Conservation (phyloP, 30 jellyfish, hydroid and myxozoan genomes). For the Thelohanellus kitauei region DNA sequence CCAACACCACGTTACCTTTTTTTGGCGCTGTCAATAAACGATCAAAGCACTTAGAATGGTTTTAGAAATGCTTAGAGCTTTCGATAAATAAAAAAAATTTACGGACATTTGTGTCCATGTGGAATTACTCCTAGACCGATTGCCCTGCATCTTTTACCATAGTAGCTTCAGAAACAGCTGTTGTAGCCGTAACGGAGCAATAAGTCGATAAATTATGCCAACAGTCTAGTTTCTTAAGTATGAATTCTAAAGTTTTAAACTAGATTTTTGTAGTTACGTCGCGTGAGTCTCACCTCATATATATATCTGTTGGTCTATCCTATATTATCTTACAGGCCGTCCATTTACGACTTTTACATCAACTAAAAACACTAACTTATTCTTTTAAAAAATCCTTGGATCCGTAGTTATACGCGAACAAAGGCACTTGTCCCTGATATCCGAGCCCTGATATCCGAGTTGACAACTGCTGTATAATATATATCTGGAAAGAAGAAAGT, state of each 20-base stretch:
- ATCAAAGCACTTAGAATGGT: too few relatives aligned
- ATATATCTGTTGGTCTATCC: constrained; percentile 4
- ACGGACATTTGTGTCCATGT: constrained; percentile 5
- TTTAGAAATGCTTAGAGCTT: constrained; percentile 3
- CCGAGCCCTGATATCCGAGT: constrained; percentile 11
- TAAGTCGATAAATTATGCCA: background rate
- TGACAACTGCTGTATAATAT: constrained; percentile 8
- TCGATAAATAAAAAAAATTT: constrained; percentile 2
- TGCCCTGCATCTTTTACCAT: constrained; percentile 3
- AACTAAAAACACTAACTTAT: constrained; percentile 3
- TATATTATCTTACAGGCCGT: constrained; percentile 5
- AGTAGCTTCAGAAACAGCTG: constrained; percentile 13
- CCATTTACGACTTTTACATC: constrained; percentile 5
- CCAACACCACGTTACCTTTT: constrained; percentile 5
- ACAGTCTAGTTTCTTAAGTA: constrained; percentile 7
- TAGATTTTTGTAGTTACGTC: constrained; percentile 4
- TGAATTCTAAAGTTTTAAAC: constrained; percentile 1
- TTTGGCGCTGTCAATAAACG: too few relatives aligned
- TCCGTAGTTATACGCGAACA: constrained; percentile 6
- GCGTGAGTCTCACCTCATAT: constrained; percentile 3
- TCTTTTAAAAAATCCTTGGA: constrained; percentile 1
- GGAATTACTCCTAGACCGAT: constrained; percentile 4
- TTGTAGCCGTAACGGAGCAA: constrained; percentile 1
- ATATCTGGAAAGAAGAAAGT: constrained; percentile 2
- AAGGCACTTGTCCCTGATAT: constrained; percentile 11